Evolutionary conservation across 2,797 vertebrate genomes (phyloP).

Genomic region (Acanthis flammea): DNA sequence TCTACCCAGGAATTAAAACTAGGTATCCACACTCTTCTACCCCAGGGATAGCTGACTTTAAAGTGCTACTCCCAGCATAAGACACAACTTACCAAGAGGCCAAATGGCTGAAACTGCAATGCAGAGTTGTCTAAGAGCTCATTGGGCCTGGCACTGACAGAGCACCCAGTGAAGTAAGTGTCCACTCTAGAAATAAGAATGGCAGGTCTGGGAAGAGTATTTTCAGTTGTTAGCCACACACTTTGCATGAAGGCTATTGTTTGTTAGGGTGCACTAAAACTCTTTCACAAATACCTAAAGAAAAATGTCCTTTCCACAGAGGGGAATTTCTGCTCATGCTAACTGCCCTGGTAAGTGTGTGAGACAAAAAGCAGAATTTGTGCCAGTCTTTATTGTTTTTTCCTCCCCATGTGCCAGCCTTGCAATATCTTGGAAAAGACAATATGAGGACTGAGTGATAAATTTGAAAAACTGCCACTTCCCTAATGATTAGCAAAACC

Average conservation of each 20-base stretch:
- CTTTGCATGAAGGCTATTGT: not conserved
- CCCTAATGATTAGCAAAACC: not conserved
- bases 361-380: not conserved
- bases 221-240: not conserved
- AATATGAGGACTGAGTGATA: not conserved
- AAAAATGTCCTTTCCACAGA: not conserved
- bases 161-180: not conserved
- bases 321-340: not conserved
- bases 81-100: not conserved
- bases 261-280: not conserved
- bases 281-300: not conserved
- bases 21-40: not conserved
- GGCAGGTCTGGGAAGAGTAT: not conserved
- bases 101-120: not conserved
- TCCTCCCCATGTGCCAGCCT: not conserved
- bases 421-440: not conserved
- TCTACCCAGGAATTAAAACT: not conserved
- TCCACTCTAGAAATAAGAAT: not conserved
- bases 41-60: not conserved
- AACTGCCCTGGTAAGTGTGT: not conserved
- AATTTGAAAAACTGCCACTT: not conserved
- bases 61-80: not conserved
- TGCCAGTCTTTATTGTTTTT: not conserved
- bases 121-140: not conserved
- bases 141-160: not conserved